Evolutionary conservation across 2,888 invertebrate genomes (phyloP).

Genomic region (Amiota minor): DNA sequence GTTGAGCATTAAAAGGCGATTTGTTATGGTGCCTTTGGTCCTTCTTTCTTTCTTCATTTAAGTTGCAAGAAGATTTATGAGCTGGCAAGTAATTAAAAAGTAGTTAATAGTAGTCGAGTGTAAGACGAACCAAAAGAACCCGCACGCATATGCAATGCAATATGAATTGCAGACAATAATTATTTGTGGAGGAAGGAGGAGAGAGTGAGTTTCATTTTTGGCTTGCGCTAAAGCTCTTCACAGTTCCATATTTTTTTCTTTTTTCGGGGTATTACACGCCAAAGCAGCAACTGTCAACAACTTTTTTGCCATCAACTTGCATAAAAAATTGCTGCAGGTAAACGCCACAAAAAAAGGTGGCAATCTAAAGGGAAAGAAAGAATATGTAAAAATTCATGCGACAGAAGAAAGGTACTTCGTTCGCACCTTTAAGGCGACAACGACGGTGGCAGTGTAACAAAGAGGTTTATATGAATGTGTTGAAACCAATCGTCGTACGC

Average conservation of each 20-base stretch:
- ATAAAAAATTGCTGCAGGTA: conserved; percentile 51
- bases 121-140: conserved; percentile 22
- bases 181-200: too few relatives aligned
- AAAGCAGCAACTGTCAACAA: conserved; percentile 47
- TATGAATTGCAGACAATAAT: too few relatives aligned
- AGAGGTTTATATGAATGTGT: conserved; percentile 36
- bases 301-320: conserved; percentile 33
- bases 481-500: conserved; percentile 20
- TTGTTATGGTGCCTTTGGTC: conserved; percentile 49
- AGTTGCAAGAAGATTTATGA: conserved; percentile 51
- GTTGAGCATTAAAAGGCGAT: conserved; percentile 62
- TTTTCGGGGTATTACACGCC: conserved; percentile 7
- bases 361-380: too few relatives aligned
- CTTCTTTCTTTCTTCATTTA: conserved; percentile 12
- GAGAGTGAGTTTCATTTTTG: too few relatives aligned
- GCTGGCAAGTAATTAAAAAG: conserved; percentile 56
- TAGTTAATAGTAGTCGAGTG: conserved; percentile 54
- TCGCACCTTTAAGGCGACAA: conserved; percentile 55
- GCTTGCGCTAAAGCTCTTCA: too few relatives aligned
- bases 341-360: too few relatives aligned
- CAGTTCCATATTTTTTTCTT: too few relatives aligned
- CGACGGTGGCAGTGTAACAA: conserved; percentile 44
- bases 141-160: background rate
- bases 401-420: conserved; percentile 56
- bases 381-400: conserved; percentile 27